phyloP scores from a whole-genome alignment of 1,140 invertebrate genomes.

The Brachionus rotundiformis region DNA sequence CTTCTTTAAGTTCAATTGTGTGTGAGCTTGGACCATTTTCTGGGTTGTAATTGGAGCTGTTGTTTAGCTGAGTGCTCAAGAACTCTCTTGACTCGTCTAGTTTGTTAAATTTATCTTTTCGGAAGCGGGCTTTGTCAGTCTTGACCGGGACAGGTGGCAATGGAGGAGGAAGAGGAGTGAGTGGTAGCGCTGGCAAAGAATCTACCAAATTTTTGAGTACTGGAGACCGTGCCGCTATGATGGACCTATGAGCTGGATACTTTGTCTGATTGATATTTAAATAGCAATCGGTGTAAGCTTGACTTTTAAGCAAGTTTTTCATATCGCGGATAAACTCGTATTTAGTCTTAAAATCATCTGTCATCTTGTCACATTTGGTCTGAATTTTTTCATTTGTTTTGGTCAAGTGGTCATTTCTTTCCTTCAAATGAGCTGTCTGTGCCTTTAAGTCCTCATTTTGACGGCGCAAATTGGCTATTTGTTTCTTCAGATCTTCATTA shows the following conservation, averaged over 20 bases:
- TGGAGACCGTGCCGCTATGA: neutral
- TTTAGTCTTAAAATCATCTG: slow-evolving; percentile 17
- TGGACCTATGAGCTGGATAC: slow-evolving; percentile 15
- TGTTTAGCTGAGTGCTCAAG: neutral
- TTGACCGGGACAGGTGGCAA: neutral
- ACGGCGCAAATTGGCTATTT: slow-evolving; percentile 5
- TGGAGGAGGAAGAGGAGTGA: neutral
- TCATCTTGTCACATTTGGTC: neutral
- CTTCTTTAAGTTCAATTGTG: neutral
- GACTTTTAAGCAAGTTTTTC: neutral
- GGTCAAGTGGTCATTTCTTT: neutral
- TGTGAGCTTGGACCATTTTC: neutral
- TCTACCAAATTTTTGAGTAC: slow-evolving; percentile 13
- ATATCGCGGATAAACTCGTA: slow-evolving; percentile 22
- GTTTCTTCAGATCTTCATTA: slow-evolving; percentile 42
- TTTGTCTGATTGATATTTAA: neutral
- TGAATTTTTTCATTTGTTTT: slow-evolving; percentile 25
- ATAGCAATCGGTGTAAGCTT: neutral
- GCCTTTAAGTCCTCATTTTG: slow-evolving; percentile 27
- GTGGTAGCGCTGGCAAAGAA: neutral
- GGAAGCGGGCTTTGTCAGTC: neutral
- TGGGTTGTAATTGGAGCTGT: neutral
- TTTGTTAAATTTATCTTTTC: neutral
- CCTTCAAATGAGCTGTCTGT: neutral
- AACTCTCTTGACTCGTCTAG: neutral